phyloP scores from a whole-genome alignment of 2,113 vertebrate species.

The Mormoops blainvillei region DNA sequence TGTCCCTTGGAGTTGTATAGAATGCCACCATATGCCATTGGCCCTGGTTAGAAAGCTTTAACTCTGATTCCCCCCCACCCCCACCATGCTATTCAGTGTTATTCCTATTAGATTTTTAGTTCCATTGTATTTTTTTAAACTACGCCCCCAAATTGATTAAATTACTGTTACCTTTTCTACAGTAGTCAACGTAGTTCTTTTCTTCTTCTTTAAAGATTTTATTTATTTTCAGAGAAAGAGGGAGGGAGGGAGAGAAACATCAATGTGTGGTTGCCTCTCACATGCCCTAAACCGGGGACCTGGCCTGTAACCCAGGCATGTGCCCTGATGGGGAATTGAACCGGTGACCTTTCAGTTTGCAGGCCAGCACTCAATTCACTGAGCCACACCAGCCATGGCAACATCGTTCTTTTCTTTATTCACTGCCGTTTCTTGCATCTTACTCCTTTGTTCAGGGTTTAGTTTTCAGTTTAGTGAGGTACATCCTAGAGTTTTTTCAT shows the following conservation, averaged over 20 bases:
- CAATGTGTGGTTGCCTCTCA: too few species aligned
- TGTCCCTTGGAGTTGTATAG: neutral
- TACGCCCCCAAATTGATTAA: neutral
- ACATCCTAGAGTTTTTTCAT: neutral
- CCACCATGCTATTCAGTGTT: neutral
- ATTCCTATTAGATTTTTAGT: neutral
- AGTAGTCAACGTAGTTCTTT: neutral
- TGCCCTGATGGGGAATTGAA: too few species aligned
- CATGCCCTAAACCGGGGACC: too few species aligned
- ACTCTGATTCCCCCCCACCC: neutral
- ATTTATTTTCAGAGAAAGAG: too few species aligned
- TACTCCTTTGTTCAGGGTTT: neutral
- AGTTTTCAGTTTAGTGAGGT: conserved; percentile 6
- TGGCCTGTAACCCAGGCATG: too few species aligned
- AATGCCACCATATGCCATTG: neutral
- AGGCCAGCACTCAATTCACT: too few species aligned
- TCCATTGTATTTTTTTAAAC: neutral
- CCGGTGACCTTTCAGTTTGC: too few species aligned
- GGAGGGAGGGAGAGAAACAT: too few species aligned
- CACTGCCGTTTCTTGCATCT: neutral
- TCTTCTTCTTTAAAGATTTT: neutral
- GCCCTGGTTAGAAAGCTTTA: neutral
- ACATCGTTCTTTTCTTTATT: neutral
- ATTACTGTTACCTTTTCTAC: neutral
- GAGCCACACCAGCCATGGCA: neutral